These are phyloP conservation scores for Pseudeuparius sepicola DNA, from an alignment of 2,888 invertebrate genomes.

Conservation along the genomic window DNA sequence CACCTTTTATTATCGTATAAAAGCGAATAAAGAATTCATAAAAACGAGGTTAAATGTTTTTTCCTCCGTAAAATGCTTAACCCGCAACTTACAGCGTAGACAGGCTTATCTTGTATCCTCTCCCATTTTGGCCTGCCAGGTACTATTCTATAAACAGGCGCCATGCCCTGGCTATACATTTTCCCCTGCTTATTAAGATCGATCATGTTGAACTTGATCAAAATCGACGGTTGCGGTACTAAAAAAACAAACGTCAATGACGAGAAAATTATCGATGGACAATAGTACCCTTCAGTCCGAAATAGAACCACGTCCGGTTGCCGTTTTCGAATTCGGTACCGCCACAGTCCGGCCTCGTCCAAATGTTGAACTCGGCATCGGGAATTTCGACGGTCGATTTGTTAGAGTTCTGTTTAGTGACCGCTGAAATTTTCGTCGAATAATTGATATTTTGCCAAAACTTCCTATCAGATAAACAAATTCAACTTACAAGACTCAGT, in stretches of 20 bases:
- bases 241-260: too few relatives aligned
- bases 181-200: constrained; percentile 85
- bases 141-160: constrained; percentile 64
- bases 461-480: too few relatives aligned
- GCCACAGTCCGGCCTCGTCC: constrained; percentile 83
- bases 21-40: constrained; percentile 1
- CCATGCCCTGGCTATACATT: constrained; percentile 86
- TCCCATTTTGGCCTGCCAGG: constrained; percentile 79
- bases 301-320: constrained; percentile 89
- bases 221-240: constrained; percentile 43
- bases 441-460: too few relatives aligned
- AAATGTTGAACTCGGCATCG: constrained; percentile 77
- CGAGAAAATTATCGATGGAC: too few relatives aligned
- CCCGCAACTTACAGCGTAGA: constrained; percentile 61
- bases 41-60: constrained; percentile 1
- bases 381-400: constrained; percentile 40
- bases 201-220: constrained; percentile 71
- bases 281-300: constrained; percentile 64
- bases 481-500: constrained; percentile 50
- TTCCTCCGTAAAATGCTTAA: too few relatives aligned
- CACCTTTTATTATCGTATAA: too few relatives aligned
- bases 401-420: constrained; percentile 21
- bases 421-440: constrained; percentile 20
- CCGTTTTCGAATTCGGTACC: constrained; percentile 83
- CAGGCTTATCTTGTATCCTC: constrained; percentile 68